phyloP scores from a whole-genome alignment of 2,888 invertebrate species.

The Ischnura elegans region DNA sequence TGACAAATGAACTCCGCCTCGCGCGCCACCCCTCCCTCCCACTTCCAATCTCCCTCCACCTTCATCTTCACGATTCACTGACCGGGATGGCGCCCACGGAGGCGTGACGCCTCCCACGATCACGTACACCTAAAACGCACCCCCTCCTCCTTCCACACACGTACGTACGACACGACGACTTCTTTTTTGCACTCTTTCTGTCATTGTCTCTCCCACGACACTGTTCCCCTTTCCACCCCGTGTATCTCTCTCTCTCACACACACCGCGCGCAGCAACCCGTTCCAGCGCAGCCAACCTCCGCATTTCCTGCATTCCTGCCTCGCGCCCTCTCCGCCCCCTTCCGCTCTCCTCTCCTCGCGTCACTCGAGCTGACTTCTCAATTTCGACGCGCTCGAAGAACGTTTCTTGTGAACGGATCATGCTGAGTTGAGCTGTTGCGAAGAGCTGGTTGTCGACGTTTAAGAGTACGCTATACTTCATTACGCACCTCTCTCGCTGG shows the following conservation, averaged over 20 bases:
- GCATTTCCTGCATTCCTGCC: conserved; percentile 12
- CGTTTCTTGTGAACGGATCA: neutral
- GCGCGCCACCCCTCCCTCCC: neutral
- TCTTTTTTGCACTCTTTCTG: too few species aligned
- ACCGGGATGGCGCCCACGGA: conserved; percentile 27
- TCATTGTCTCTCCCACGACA: neutral
- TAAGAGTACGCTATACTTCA: too few species aligned
- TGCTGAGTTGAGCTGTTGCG: too few species aligned
- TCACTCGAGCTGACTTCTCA: neutral
- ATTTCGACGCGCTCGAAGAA: neutral
- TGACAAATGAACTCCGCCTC: too few species aligned
- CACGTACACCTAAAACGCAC: neutral
- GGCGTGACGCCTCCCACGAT: conserved; percentile 64
- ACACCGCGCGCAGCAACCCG: neutral
- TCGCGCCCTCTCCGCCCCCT: neutral
- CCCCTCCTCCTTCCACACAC: neutral
- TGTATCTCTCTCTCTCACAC: neutral
- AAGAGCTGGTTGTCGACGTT: too few species aligned
- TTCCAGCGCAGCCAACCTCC: conserved; percentile 4
- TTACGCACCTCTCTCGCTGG: too few species aligned
- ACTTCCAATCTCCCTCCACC: neutral
- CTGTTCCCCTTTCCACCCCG: neutral
- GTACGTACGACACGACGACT: too few species aligned
- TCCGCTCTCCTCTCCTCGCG: neutral
- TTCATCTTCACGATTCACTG: conserved; percentile 42